These are phyloP conservation scores for Rhinoraja longicauda DNA, from an alignment of 2,797 vertebrate genomes.

Conservation along the genomic window DNA sequence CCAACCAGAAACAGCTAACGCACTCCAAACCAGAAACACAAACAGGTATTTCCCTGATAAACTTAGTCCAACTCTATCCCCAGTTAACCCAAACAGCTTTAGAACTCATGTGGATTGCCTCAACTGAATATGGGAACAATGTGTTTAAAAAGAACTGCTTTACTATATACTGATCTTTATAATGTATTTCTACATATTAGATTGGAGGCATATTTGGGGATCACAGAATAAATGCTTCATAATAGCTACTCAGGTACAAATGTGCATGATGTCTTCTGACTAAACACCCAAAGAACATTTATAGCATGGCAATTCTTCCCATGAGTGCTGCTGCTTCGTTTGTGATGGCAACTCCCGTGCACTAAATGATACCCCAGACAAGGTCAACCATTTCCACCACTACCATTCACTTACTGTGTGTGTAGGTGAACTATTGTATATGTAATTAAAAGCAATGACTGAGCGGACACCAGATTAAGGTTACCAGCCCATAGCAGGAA, in stretches of 20 bases:
- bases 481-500: no score
- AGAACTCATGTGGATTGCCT: no score
- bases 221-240: not conserved
- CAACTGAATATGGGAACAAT: not conserved
- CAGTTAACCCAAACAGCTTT: not conserved
- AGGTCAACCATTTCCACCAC: not conserved
- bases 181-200: not conserved
- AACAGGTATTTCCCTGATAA: not conserved
- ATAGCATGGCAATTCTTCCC: not conserved
- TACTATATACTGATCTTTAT: not conserved
- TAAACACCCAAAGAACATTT: not conserved
- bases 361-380: not conserved
- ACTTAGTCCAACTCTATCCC: not conserved
- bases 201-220: not conserved
- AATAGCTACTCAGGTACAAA: not conserved
- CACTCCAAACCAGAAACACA: not conserved
- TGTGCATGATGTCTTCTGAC: not conserved
- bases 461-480: no score
- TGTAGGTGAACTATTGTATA: no score
- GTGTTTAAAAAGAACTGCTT: not conserved
- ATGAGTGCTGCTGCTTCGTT: not conserved
- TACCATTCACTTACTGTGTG: no score
- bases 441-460: no score
- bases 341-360: not conserved
- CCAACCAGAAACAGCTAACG: no score